Evolutionary conservation across 2,888 invertebrate genomes (phyloP).

Genomic region (Acronicta alni): DNA sequence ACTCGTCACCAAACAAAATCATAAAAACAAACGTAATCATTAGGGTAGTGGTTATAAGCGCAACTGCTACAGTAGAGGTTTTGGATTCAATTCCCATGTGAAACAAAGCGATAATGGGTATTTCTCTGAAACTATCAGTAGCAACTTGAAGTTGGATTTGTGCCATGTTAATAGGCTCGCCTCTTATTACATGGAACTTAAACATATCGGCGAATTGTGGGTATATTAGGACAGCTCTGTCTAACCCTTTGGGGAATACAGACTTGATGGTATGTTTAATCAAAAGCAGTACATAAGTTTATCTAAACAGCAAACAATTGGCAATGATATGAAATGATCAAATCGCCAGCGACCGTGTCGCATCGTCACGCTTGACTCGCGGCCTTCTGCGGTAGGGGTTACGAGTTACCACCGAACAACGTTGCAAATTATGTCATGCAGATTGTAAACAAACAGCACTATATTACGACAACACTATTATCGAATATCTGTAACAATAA

Average conservation of each 20-base stretch:
- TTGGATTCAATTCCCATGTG: too few species aligned
- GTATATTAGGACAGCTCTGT: too few species aligned
- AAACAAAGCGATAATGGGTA: too few species aligned
- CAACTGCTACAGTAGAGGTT: too few species aligned
- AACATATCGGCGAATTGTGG: too few species aligned
- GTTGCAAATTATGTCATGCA: slow-evolving; percentile 49
- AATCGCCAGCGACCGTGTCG: slow-evolving; percentile 52
- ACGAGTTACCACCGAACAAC: slow-evolving; percentile 27
- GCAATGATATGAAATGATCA: slow-evolving; percentile 49
- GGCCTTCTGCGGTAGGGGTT: slow-evolving; percentile 53
- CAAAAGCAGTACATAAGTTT: slow-evolving; percentile 15
- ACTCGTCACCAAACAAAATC: neutral
- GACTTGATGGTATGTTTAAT: too few species aligned
- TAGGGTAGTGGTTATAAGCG: too few species aligned
- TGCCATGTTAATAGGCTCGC: too few species aligned
- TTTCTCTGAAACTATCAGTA: too few species aligned
- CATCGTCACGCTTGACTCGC: slow-evolving; percentile 49
- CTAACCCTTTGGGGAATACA: too few species aligned
- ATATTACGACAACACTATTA: neutral
- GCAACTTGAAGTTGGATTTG: too few species aligned
- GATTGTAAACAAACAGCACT: slow-evolving; percentile 53
- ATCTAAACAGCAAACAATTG: slow-evolving; percentile 21
- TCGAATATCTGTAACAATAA: neutral
- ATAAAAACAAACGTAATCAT: neutral
- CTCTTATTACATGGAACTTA: too few species aligned